Evolutionary conservation across 2,113 vertebrate species (phyloP).

Genomic region (Brienomyrus brachyistius): DNA sequence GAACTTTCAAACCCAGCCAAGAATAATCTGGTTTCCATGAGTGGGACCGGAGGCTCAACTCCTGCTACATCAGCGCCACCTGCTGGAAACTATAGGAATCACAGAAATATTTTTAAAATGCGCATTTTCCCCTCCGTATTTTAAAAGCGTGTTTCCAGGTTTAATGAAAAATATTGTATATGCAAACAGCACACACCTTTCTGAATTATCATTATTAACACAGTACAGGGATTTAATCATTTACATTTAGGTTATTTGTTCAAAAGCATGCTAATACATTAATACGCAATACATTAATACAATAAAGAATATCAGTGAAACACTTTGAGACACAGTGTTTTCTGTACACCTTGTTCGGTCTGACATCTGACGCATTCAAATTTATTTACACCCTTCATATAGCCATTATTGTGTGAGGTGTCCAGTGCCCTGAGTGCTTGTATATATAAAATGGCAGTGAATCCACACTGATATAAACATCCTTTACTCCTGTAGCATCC

Average conservation of each 20-base stretch:
- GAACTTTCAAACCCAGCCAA: neutral
- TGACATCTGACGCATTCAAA: constrained; percentile 4
- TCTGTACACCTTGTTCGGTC: constrained; percentile 10
- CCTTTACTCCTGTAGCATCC: neutral
- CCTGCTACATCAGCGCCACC: neutral
- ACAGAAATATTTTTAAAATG: neutral
- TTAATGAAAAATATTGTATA: neutral
- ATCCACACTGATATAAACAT: neutral
- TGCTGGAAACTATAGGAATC: neutral
- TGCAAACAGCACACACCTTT: neutral
- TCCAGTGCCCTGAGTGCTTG: neutral
- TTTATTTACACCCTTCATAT: constrained; percentile 5
- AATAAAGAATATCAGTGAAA: neutral
- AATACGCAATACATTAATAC: neutral
- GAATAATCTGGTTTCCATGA: neutral
- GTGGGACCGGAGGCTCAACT: neutral
- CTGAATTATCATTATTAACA: neutral
- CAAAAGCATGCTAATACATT: neutral
- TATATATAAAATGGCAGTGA: neutral
- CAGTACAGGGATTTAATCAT: neutral
- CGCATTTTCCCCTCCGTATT: neutral
- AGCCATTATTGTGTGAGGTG: neutral
- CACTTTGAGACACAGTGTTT: neutral
- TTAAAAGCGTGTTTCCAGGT: neutral
- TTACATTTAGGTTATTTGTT: neutral